phyloP scores from a whole-genome alignment of 2,888 invertebrate species.

The Ormyrus nitidulus region DNA sequence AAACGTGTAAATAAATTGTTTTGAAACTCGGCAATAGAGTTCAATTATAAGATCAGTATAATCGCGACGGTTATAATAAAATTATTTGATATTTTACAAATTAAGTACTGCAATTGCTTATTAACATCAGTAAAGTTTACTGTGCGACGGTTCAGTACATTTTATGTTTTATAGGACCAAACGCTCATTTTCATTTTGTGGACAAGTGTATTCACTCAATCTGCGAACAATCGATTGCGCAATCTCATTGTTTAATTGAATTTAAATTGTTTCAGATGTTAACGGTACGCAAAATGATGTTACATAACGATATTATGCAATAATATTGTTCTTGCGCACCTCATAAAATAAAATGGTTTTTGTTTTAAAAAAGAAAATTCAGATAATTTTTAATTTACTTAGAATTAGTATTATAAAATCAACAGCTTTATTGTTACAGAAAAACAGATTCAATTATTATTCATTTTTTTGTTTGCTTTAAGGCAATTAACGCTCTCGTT shows the following conservation, averaged over 20 bases:
- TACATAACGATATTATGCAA: no score
- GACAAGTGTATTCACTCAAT: neutral
- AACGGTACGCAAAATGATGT: no score
- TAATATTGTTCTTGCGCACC: no score
- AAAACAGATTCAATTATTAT: no score
- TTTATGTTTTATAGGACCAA: neutral
- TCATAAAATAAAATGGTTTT: no score
- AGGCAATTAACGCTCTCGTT: no score
- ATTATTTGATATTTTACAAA: neutral
- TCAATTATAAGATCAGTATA: neutral
- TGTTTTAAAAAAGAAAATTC: no score
- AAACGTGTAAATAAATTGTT: neutral
- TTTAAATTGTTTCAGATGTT: neutral
- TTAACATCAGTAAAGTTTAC: conserved; percentile 1
- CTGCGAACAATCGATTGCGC: neutral
- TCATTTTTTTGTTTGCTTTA: no score
- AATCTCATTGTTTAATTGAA: conserved; percentile 19
- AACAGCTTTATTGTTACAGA: no score
- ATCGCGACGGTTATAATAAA: neutral
- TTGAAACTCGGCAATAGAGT: neutral
- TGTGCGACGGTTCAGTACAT: neutral
- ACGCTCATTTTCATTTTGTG: neutral
- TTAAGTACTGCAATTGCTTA: neutral
- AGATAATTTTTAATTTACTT: no score
- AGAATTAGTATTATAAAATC: no score